Base-by-base conservation (phyloP, 2,888 invertebrate species). In the Nemotelus nigrinus region DNA sequence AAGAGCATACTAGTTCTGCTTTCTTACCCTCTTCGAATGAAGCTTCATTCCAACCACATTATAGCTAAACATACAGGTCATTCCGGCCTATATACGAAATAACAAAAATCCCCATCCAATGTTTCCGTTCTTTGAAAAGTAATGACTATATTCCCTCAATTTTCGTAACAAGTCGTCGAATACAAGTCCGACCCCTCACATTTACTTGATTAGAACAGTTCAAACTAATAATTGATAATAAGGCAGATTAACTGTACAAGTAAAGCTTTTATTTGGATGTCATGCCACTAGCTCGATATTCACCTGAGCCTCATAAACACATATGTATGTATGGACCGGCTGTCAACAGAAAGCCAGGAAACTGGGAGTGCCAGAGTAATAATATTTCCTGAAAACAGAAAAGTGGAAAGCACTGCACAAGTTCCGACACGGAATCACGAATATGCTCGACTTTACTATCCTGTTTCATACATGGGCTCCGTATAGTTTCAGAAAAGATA, bases 341-440 rank as follows among this genome's bases (percentile, higher is more conserved):
- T 8, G 50, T 8, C 5, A 8, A 8, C 50, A 50, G 5, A 50
- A 50, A 1, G 50, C 43, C 25, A 60, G 43, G 41, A 63, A 41
- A 50, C 6, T 50, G 43, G 63, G 63, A 63, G 63, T 63, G 63
- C 63, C 63, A 43, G 25, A 25, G 5, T 3, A 63, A 63, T 63
- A 63, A 63, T 63, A 63, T 63, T 63, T 63, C 10, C 63, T 43
- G 7, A 39, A 41, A 63, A 63, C 39, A n/a, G 25, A 58, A n/a
- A 43, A n/a, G 4, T 10, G 39, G 25, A 5, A 58, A 58, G 43
- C 63, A 41, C 63, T 63, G 39, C 41, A 63, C 39, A 63, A 63
- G 41, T 63, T 63, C 43, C 63, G 63, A 63, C 63, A 63, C 63
- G 63, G 43, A 63, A 63, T 63, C 63, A 63, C 63, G 63, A 63